Conservation (phyloP, 1,140 invertebrate species). For the Drosophila auraria region DNA sequence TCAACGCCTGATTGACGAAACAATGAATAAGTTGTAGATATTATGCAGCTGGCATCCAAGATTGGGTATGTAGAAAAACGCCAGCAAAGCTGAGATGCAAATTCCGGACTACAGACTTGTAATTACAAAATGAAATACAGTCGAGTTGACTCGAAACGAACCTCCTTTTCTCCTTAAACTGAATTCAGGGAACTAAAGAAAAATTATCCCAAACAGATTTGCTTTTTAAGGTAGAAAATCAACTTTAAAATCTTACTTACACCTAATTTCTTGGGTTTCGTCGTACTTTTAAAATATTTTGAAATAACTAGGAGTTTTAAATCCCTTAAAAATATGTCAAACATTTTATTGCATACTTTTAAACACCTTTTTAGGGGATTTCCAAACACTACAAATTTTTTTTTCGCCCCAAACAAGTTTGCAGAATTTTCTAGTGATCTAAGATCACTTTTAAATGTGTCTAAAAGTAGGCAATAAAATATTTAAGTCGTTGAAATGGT, state of each 20-base stretch:
- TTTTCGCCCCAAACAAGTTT: no score
- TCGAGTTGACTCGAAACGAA: neutral
- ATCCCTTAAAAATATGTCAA: no score
- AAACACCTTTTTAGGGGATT: no score
- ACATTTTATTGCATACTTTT: no score
- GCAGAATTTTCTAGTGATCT: no score
- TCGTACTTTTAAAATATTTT: no score
- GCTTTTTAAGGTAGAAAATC: neutral
- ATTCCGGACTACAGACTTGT: constrained; percentile 13
- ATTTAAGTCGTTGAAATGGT: neutral
- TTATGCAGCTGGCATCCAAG: constrained; percentile 18
- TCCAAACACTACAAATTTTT: no score
- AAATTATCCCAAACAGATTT: no score
- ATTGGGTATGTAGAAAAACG: constrained; percentile 20
- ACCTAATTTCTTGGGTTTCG: no score
- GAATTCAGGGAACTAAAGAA: no score
- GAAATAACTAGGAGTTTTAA: no score
- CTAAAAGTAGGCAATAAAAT: neutral
- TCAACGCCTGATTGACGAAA: constrained; percentile 80
- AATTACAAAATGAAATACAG: constrained; percentile 34
- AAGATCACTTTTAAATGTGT: neutral
- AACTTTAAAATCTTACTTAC: no score
- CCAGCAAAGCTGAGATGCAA: constrained; percentile 8
- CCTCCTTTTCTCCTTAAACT: neutral
- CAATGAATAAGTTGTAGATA: constrained; percentile 62